Conservation (phyloP, 2,797 vertebrate species). For the Oreochromis mossambicus region DNA sequence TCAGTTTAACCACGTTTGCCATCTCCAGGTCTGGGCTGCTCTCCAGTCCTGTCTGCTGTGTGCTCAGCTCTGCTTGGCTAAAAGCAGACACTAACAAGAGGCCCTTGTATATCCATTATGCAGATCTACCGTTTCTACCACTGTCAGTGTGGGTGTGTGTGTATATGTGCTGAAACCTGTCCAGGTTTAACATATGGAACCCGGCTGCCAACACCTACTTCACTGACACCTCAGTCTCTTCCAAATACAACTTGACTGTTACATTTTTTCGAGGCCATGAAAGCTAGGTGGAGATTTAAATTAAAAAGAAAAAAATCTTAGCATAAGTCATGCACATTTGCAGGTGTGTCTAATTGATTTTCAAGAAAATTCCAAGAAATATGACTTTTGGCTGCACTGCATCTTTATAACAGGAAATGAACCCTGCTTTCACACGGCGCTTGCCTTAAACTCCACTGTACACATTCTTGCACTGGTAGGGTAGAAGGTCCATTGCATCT, state of each 20-base stretch:
- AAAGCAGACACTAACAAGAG: slow-evolving; percentile 57
- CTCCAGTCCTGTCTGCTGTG: slow-evolving; percentile 53
- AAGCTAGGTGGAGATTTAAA: slow-evolving; percentile 5
- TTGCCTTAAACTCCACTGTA: slow-evolving; percentile 1
- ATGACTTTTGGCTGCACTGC: neutral
- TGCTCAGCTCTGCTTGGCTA: slow-evolving; percentile 36
- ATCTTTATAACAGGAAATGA: slow-evolving; percentile 8
- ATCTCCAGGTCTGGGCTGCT: slow-evolving; percentile 56
- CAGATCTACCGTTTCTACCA: slow-evolving; percentile 13
- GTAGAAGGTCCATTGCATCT: neutral
- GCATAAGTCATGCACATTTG: slow-evolving; percentile 26
- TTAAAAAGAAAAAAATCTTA: neutral
- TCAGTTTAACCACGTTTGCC: slow-evolving; percentile 71
- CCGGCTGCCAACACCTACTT: slow-evolving; percentile 55
- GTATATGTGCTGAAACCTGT: slow-evolving; percentile 32
- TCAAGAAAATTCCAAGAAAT: slow-evolving; percentile 7
- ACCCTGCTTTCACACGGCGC: neutral
- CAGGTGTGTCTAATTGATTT: slow-evolving; percentile 17
- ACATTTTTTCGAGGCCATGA: slow-evolving; percentile 7
- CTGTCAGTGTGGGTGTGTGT: neutral
- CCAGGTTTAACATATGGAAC: slow-evolving; percentile 58
- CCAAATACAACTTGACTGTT: slow-evolving; percentile 29
- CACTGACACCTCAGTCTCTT: slow-evolving; percentile 26
- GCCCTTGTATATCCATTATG: slow-evolving; percentile 48
- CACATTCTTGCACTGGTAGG: neutral